Base-by-base conservation (phyloP, 2,113 vertebrate genomes). In the Catharus minimus region DNA sequence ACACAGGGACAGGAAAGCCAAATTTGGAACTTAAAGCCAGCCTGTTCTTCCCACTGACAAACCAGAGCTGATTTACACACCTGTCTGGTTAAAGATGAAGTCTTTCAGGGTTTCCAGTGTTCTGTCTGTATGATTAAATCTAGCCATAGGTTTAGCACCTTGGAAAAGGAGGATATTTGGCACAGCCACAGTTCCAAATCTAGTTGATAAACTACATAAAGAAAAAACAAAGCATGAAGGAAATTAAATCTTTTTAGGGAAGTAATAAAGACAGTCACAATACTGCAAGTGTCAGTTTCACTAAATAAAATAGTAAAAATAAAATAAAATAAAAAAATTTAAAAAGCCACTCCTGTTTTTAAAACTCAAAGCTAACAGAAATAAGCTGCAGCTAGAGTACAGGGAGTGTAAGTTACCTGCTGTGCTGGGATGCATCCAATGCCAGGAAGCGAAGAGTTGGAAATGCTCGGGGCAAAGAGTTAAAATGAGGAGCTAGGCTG, bases 121-220 rank as follows among this genome's bases (percentile, higher is more conserved):
- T 83, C 99, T 96, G 66, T 99, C 99, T 4, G 99, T 99, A 68
- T 99, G 99, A 94, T 99, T 99, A 97, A 99, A 99, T 55, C 99
- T 98, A 78, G 99, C 99, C 98, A 99, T 99, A 8, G 99, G 99
- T 89, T 99, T 99, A 69, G 98, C 98, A 60, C 99, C 99, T 98
- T 99, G 99, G 95, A 99, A 99, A 89, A 99, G 96, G 41, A 99
- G 98, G 60, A 99, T 99, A 89, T 99, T 99, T 18, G 99, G 99
- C 56, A 99, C 99, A 23, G 99, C 99, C 55, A 99, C 99, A 0
- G 99, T 99, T 80, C 99, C 99, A 96, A 99, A 99, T 82, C 99
- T 97, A 1, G 99, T 99, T 32, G 99, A 99, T 52, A 99, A 98
- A 87, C 99, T 99, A 96, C 88, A 88, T n/a, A 83, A 95, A 73